These are phyloP conservation scores for Trichoplax adhaerens DNA, from an alignment of 37 sponge, comb jelly and placozoan genomes.

Conservation along the genomic window DNA sequence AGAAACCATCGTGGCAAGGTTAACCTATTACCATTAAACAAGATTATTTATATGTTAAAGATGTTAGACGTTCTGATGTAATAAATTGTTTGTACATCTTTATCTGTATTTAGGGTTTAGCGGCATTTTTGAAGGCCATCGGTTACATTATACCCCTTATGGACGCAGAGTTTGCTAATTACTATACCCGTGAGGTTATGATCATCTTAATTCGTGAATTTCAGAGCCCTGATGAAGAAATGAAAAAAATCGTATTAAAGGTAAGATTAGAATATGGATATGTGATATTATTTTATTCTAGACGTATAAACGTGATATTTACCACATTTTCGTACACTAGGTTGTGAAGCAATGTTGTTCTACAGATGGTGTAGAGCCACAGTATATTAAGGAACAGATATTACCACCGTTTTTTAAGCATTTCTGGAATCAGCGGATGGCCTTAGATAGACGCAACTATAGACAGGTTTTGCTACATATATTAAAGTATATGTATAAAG, in stretches of 20 bases:
- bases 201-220: conserved; percentile 94
- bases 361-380: conserved; percentile 94
- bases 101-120: conserved; percentile 71
- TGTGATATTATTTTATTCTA: not conserved
- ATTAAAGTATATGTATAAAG: not conserved
- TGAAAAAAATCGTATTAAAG: conserved; percentile 99
- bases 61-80: too few relatives aligned
- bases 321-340: conserved; percentile 12
- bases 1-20: conserved; percentile 53
- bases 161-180: conserved; percentile 90
- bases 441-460: conserved; percentile 83
- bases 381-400: conserved; percentile 86
- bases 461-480: conserved; percentile 34
- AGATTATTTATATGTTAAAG: too few relatives aligned
- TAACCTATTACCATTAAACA: too few relatives aligned
- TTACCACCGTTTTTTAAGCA: conserved; percentile 87
- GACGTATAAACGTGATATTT: not conserved
- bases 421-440: conserved; percentile 98
- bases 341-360: conserved; percentile 98
- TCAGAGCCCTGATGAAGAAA: conserved; percentile 96
- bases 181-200: conserved; percentile 95
- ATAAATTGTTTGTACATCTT: not conserved
- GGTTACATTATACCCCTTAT: conserved; percentile 98
- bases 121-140: conserved; percentile 97
- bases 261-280: conserved; percentile 14